These are phyloP conservation scores for Sander vitreus DNA, from an alignment of 2,113 vertebrate genomes.

Conservation along the genomic window DNA sequence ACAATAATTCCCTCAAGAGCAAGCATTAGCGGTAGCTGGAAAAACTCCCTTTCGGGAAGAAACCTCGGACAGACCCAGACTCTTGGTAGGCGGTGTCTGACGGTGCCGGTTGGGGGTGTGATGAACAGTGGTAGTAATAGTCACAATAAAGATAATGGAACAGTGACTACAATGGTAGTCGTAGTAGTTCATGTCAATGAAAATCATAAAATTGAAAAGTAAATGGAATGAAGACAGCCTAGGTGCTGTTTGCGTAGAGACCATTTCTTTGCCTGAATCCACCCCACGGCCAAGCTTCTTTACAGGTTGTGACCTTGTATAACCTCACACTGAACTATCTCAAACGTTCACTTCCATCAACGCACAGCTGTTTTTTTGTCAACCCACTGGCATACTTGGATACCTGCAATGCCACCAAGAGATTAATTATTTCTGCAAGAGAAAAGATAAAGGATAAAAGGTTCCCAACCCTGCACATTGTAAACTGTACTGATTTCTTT, in stretches of 20 bases:
- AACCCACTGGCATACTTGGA: constrained; percentile 5
- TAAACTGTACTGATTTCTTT: too few relatives aligned
- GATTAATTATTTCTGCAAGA: constrained; percentile 39
- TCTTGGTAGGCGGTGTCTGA: too few relatives aligned
- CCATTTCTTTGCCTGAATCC: constrained; percentile 20
- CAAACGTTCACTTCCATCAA: constrained; percentile 34
- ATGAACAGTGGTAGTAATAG: too few relatives aligned
- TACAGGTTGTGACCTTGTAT: constrained; percentile 13
- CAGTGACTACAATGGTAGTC: too few relatives aligned
- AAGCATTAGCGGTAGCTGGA: too few relatives aligned
- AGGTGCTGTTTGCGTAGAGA: constrained; percentile 6
- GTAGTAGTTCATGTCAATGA: too few relatives aligned
- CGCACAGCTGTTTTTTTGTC: not conserved
- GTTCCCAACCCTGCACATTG: too few relatives aligned
- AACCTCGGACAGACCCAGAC: too few relatives aligned
- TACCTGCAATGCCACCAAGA: constrained; percentile 7
- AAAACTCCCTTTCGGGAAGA: too few relatives aligned
- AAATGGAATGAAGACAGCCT: constrained; percentile 8
- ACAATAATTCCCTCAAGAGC: too few relatives aligned
- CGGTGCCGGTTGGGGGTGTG: too few relatives aligned
- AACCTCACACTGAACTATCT: constrained; percentile 11
- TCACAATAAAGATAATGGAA: too few relatives aligned
- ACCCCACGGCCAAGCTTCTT: constrained; percentile 24
- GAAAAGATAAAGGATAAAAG: constrained; percentile 16
- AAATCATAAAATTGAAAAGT: constrained; percentile 5